A percentile compares a stretch with the other conserved stretches of the same genome.
Evolutionary conservation across 1,140 invertebrate genomes (phyloP).

Genomic region (Lepidotrigona ventralis): DNA sequence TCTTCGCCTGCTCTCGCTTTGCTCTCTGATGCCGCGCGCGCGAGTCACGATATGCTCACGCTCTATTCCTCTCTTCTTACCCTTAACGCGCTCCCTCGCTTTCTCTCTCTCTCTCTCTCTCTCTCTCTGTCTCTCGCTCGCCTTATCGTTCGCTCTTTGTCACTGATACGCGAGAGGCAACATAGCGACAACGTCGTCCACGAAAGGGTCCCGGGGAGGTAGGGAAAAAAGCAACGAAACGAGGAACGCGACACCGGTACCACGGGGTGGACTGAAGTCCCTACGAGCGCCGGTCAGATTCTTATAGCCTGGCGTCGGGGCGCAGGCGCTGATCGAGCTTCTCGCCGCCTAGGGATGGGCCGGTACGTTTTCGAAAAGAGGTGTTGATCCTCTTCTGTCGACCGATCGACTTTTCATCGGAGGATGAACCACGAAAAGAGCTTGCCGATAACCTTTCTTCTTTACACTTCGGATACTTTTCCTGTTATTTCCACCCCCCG

Average conservation of each 20-base stretch:
- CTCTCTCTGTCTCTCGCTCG: neutral
- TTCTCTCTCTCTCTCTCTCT: neutral
- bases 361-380: slow-evolving; percentile 57
- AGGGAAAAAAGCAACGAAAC: neutral
- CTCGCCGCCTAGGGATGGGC: slow-evolving; percentile 52
- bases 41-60: neutral
- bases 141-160: slow-evolving; percentile 1
- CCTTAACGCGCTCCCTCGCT: neutral
- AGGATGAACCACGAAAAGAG: slow-evolving; percentile 24
- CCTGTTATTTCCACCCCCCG: too few species aligned
- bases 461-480: neutral
- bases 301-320: slow-evolving; percentile 42
- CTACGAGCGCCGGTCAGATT: slow-evolving; percentile 45
- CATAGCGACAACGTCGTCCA: slow-evolving; percentile 31
- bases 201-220: neutral
- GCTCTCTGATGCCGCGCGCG: neutral
- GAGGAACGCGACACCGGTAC: slow-evolving; percentile 43
- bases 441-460: slow-evolving; percentile 17
- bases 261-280: slow-evolving; percentile 56
- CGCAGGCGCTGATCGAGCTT: slow-evolving; percentile 48
- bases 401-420: slow-evolving; percentile 59
- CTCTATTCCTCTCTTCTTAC: neutral
- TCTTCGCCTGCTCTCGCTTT: neutral
- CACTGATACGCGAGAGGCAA: slow-evolving; percentile 26
- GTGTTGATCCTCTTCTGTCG: slow-evolving; percentile 55